These are phyloP conservation scores for Tromatobia lineatoria DNA, from an alignment of 2,888 invertebrate genomes.

Conservation along the genomic window DNA sequence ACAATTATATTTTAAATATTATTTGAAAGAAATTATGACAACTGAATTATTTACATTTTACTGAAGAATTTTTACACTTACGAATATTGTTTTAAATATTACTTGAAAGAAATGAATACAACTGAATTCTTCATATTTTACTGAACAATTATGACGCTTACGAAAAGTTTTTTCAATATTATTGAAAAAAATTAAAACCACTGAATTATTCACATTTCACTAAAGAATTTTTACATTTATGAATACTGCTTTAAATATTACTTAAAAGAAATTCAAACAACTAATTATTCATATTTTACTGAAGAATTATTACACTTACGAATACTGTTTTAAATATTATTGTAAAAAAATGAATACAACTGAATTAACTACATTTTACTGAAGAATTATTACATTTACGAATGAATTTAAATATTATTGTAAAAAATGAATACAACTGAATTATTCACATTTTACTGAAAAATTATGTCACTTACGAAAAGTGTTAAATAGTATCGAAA, in stretches of 20 bases:
- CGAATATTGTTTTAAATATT: no score
- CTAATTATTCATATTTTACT: neutral
- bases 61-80: neutral
- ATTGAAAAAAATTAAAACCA: no score
- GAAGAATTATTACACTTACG: neutral
- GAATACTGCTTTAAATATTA: constrained; percentile 80
- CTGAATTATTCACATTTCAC: neutral
- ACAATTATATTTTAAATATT: constrained; percentile 13
- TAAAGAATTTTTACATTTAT: neutral
- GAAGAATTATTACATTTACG: no score
- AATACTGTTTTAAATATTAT: no score
- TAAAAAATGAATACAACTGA: neutral
- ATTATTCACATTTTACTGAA: neutral
- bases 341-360: no score
- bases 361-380: no score
- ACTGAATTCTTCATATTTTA: no score
- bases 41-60: neutral
- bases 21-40: neutral
- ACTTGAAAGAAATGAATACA: no score
- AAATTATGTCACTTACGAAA: neutral
- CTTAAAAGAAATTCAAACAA: neutral
- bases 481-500: no score
- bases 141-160: no score
- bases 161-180: no score
- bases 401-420: no score